Base-by-base conservation (phyloP, 2,888 invertebrate species). In the Pterostichus madidus region DNA sequence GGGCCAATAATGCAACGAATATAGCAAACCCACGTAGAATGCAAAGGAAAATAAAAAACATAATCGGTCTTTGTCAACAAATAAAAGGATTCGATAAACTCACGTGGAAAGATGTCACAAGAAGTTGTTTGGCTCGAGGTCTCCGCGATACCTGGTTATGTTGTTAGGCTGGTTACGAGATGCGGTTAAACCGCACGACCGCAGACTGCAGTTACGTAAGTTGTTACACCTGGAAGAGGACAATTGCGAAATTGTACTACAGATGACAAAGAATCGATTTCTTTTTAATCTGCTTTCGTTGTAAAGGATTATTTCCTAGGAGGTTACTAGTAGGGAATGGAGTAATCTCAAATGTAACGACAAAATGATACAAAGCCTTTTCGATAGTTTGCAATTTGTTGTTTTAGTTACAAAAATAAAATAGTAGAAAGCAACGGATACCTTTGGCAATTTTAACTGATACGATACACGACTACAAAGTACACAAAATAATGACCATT, bases 1-100 rank as follows among this genome's bases (percentile, higher is more conserved):
- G 44, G 32, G 52, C 77, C 77, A 77, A 77, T 77, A 77, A 77
- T 35, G 76, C 35, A 53, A 17, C 44, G 64, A 44, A 59, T 52
- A 49, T 35, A 75, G 52, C 52, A 75, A 75, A 52, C 49, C 7
- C 15, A 31, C 11, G n/a, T 31, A 31, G 77, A 77, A 77, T 52
- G 35, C 64, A 73, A 75, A 77, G 61, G 39, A 83, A 83, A 83
- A 53, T 77, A 82, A 83, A 82, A 82, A 44, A 44, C 52, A 35
- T 82, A 84, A 84, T 84, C 77, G 76, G 52, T 84, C 68, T 83
- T 83, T 84, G 83, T 73, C 52, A 44, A 83, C 79, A 83, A 84
- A 84, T 83, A 84, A 84, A 83, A 83, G 83, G 78, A 71, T 80
- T 84, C 84, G 83, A 84, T 84, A 75, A 64, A 81, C 80, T 71